These are phyloP conservation scores for Megaceryle torquata DNA, from an alignment of 2,113 vertebrate species.

Conservation along the genomic window DNA sequence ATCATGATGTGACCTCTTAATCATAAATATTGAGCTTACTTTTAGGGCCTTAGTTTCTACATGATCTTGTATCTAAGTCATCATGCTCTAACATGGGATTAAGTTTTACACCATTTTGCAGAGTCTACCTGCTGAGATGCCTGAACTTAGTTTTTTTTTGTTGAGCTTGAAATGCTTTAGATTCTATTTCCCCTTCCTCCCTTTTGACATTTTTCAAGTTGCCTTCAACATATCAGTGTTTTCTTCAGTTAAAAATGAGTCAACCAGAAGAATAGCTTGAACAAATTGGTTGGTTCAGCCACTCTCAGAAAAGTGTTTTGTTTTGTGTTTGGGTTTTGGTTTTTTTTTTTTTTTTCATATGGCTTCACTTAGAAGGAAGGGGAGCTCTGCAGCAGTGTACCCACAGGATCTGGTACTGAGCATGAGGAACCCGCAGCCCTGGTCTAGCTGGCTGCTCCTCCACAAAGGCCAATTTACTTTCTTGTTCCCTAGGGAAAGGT, in stretches of 20 bases:
- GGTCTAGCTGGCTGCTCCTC: not conserved
- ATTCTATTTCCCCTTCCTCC: not conserved
- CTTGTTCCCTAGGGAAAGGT: constrained; percentile 25
- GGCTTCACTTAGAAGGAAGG: constrained; percentile 49
- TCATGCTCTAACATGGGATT: not conserved
- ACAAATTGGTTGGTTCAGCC: constrained; percentile 49
- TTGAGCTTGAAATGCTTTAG: not conserved
- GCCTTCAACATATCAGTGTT: not conserved
- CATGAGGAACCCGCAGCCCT: not conserved
- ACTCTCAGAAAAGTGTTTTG: not conserved
- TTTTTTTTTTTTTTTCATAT: constrained; percentile 16
- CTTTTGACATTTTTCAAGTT: not conserved
- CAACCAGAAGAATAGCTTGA: constrained; percentile 41
- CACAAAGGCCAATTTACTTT: constrained; percentile 24
- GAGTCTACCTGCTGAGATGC: not conserved
- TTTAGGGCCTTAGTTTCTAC: not conserved
- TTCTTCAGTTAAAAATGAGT: not conserved
- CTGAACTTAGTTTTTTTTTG: not conserved
- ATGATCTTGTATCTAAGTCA: not conserved
- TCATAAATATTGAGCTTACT: not conserved
- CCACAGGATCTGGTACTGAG: not conserved
- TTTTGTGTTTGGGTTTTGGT: too few relatives aligned
- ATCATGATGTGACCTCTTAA: not conserved
- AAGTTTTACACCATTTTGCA: not conserved
- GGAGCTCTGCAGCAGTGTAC: not conserved